Evolutionary conservation across 92 coral and sea anemone genomes (phyloP).

Genomic region (Zoanthus sociatus): DNA sequence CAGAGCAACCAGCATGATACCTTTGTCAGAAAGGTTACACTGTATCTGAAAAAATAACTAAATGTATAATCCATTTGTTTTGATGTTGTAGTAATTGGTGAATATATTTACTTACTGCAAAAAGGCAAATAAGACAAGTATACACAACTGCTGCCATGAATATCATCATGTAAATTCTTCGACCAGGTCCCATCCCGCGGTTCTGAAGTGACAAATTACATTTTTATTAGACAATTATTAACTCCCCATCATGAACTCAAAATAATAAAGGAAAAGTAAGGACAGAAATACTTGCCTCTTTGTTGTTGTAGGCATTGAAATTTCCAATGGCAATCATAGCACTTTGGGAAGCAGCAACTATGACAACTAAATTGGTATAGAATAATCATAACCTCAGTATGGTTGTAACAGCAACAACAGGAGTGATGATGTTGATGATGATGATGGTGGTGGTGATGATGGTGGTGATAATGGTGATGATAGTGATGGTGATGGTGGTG

Average conservation of each 20-base stretch:
- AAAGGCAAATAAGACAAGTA: conserved; percentile 83
- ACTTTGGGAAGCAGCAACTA: conserved; percentile 77
- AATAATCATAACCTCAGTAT: neutral
- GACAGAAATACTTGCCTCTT: conserved; percentile 56
- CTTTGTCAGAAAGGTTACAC: no score
- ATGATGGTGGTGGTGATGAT: no score
- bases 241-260: no score
- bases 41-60: no score
- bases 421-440: no score
- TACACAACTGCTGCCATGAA: conserved; percentile 88
- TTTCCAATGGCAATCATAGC: conserved; percentile 82
- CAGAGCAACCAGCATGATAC: no score
- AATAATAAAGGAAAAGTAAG: neutral
- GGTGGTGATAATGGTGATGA: no score
- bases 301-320: conserved; percentile 81
- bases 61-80: neutral
- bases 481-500: no score
- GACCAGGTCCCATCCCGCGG: conserved; percentile 92
- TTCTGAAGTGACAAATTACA: conserved; percentile 51
- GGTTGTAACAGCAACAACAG: no score
- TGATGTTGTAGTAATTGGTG: neutral
- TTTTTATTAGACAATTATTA: neutral
- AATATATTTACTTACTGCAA: conserved; percentile 76
- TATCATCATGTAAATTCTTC: conserved; percentile 83
- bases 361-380: conserved; percentile 55